These are phyloP conservation scores for Coelopa frigida DNA, from an alignment of 1,140 invertebrate species.

Conservation along the genomic window DNA sequence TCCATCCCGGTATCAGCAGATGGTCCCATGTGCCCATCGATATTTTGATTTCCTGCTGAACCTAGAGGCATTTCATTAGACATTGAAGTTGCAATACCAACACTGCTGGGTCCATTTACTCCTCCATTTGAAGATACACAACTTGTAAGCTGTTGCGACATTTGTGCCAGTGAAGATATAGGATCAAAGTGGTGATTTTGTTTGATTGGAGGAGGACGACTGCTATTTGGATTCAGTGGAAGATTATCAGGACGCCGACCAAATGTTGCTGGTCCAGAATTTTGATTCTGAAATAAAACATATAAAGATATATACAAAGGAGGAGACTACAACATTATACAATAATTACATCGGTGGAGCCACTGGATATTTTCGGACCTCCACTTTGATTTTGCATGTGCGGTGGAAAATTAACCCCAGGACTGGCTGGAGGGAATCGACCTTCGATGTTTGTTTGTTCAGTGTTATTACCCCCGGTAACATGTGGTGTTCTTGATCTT, in stretches of 20 bases:
- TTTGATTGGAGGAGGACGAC: constrained; percentile 52
- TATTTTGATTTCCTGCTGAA: constrained; percentile 20
- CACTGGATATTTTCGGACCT: too few relatives aligned
- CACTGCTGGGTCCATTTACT: constrained; percentile 48
- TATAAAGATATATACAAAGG: too few relatives aligned
- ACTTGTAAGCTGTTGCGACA: constrained; percentile 85
- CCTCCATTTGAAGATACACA: constrained; percentile 49
- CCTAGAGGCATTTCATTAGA: too few relatives aligned
- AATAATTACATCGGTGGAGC: too few relatives aligned
- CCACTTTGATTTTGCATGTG: constrained; percentile 19
- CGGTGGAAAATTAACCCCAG: constrained; percentile 30
- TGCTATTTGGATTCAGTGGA: constrained; percentile 72
- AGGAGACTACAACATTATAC: too few relatives aligned
- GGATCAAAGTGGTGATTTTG: constrained; percentile 71
- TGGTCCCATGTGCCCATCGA: constrained; percentile 35
- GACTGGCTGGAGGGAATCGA: constrained; percentile 30
- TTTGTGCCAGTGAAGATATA: constrained; percentile 86
- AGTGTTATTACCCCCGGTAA: neutral
- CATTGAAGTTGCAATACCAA: too few relatives aligned
- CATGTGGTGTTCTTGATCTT: constrained; percentile 15
- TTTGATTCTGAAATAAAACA: constrained; percentile 25
- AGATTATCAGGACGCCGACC: constrained; percentile 65
- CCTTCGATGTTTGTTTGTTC: constrained; percentile 20
- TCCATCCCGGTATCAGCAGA: constrained; percentile 33
- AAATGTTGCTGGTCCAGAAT: constrained; percentile 29